phyloP scores from a whole-genome alignment of 2,797 vertebrate genomes.

The Cuculus canorus region DNA sequence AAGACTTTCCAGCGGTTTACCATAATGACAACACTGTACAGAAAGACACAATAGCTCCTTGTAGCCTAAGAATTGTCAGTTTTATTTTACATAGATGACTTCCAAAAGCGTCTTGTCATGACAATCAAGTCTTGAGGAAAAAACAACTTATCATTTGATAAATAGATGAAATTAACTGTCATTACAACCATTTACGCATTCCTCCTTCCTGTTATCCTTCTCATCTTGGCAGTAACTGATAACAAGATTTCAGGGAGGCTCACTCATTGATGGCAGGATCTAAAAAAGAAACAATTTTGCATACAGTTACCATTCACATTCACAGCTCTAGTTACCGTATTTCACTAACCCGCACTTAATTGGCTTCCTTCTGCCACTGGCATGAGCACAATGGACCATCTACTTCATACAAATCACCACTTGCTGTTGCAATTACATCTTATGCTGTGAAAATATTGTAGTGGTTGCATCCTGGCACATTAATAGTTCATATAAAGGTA shows the following conservation, averaged over 20 bases:
- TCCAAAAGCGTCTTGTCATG: conserved; percentile 36
- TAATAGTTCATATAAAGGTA: background rate
- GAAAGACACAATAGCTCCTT: conserved; percentile 33
- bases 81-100: conserved; percentile 58
- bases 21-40: conserved; percentile 26
- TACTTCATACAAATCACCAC: background rate
- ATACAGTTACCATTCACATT: conserved; percentile 27
- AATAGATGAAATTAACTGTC: conserved; percentile 33
- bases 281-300: conserved; percentile 64
- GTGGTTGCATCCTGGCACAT: background rate
- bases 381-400: background rate
- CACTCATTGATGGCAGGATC: conserved; percentile 47
- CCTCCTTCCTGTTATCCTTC: conserved; percentile 36
- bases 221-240: conserved; percentile 42
- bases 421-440: background rate
- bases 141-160: conserved; percentile 27
- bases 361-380: conserved; percentile 5
- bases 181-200: conserved; percentile 31
- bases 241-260: conserved; percentile 52
- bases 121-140: background rate
- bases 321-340: background rate
- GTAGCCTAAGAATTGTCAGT: conserved; percentile 36
- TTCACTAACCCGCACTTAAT: background rate
- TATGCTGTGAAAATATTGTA: background rate
- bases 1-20: conserved; percentile 29